Evolutionary conservation across 2,113 vertebrate genomes (phyloP).

Genomic region (Agapornis roseicollis): DNA sequence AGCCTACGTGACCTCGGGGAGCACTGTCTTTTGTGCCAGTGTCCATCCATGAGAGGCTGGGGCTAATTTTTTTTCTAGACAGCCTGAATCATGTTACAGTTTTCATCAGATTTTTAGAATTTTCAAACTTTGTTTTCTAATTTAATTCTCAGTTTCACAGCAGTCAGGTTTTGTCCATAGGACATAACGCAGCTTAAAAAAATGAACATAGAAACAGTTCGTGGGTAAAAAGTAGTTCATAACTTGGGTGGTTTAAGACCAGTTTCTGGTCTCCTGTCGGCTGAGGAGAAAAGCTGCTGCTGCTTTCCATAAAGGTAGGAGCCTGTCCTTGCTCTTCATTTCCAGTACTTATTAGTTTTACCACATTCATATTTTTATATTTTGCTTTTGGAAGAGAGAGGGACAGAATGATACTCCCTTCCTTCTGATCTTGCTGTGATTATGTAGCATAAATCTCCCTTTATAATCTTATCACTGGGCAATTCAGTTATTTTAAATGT

Average conservation of each 20-base stretch:
- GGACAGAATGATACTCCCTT: constrained; percentile 14
- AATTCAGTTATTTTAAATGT: background rate
- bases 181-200: background rate
- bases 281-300: background rate
- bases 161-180: background rate
- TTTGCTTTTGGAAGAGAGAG: constrained; percentile 54
- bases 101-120: background rate
- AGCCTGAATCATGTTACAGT: accelerated
- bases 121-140: background rate
- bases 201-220: background rate
- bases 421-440: background rate
- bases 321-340: background rate
- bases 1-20: background rate
- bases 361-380: constrained; percentile 51
- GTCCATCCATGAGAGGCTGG: background rate
- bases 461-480: constrained; percentile 3
- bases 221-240: background rate
- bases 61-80: background rate
- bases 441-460: constrained; percentile 20
- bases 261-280: background rate
- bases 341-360: background rate
- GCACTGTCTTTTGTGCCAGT: background rate
- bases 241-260: background rate
- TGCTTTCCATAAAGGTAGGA: constrained; percentile 1
- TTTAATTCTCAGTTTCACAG: background rate